Evolutionary conservation across 2,113 vertebrate genomes (phyloP).

Genomic region (Paralichthys olivaceus): DNA sequence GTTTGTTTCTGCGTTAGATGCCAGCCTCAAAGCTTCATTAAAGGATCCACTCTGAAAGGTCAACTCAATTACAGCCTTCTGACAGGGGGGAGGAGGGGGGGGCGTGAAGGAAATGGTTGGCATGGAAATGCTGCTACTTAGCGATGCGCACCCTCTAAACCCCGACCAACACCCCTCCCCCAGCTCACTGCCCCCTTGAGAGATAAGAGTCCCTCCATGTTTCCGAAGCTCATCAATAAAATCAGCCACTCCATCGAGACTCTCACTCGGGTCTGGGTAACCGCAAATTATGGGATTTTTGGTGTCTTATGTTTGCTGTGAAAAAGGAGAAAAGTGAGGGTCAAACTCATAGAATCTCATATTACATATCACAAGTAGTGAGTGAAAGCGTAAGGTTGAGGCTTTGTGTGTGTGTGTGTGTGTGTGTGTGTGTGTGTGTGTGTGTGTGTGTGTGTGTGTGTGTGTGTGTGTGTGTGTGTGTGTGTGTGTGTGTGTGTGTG

Average conservation of each 20-base stretch:
- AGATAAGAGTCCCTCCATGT: slow-evolving; percentile 72
- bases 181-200: slow-evolving; percentile 54
- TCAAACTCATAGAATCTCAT: neutral
- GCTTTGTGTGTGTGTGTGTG: slow-evolving; percentile 18
- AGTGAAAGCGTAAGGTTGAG: neutral
- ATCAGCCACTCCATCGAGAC: slow-evolving; percentile 46
- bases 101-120: slow-evolving; percentile 72
- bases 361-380: neutral
- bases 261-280: slow-evolving; percentile 27
- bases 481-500: neutral
- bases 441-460: slow-evolving; percentile 15
- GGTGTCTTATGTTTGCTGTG: slow-evolving; percentile 10
- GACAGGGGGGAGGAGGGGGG: slow-evolving; percentile 61
- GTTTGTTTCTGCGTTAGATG: slow-evolving; percentile 78
- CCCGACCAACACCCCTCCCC: neutral
- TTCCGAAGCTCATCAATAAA: slow-evolving; percentile 76
- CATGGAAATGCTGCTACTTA: slow-evolving; percentile 82
- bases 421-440: neutral
- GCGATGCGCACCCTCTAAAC: slow-evolving; percentile 52
- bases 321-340: neutral
- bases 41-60: slow-evolving; percentile 85
- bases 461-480: slow-evolving; percentile 25
- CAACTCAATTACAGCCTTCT: slow-evolving; percentile 88
- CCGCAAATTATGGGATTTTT: slow-evolving; percentile 31
- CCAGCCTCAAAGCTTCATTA: slow-evolving; percentile 84